These are phyloP conservation scores for Lytechinus variegatus DNA, from an alignment of 35 echinoderm and acorn worm species.

Conservation along the genomic window DNA sequence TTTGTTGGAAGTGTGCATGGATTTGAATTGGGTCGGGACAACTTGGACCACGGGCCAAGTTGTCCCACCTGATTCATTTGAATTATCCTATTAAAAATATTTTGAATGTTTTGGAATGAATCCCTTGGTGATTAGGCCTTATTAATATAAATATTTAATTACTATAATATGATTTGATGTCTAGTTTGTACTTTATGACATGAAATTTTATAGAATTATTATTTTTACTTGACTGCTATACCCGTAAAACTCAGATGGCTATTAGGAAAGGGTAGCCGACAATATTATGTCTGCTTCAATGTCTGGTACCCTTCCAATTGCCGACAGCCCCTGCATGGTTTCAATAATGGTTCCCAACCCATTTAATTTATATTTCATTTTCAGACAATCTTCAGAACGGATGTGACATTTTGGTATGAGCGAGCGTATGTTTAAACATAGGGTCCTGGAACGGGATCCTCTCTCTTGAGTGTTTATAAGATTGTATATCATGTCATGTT, in stretches of 20 bases:
- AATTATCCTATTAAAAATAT: no score
- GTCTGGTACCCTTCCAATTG: not conserved
- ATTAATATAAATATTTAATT: no score
- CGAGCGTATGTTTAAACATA: not conserved
- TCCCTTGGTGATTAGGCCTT: no score
- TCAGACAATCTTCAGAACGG: not conserved
- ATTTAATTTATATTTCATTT: constrained; percentile 6
- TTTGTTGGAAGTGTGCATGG: no score
- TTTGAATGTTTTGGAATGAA: no score
- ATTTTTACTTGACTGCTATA: not conserved
- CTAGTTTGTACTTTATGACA: no score
- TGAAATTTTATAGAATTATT: no score
- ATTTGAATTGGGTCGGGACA: no score
- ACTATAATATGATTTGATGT: no score
- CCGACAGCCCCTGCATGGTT: not conserved
- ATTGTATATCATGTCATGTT: not conserved
- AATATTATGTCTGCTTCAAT: not conserved
- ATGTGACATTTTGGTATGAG: not conserved
- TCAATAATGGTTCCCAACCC: not conserved
- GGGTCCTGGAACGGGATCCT: not conserved
- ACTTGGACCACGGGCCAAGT: no score
- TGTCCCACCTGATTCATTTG: no score
- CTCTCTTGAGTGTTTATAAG: not conserved
- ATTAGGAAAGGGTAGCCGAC: not conserved
- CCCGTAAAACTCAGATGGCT: not conserved